Percentiles rank a stretch among this genome's conserved stretches.
Evolutionary conservation across 2,797 vertebrate species (phyloP).

Genomic region (Tapera naevia): DNA sequence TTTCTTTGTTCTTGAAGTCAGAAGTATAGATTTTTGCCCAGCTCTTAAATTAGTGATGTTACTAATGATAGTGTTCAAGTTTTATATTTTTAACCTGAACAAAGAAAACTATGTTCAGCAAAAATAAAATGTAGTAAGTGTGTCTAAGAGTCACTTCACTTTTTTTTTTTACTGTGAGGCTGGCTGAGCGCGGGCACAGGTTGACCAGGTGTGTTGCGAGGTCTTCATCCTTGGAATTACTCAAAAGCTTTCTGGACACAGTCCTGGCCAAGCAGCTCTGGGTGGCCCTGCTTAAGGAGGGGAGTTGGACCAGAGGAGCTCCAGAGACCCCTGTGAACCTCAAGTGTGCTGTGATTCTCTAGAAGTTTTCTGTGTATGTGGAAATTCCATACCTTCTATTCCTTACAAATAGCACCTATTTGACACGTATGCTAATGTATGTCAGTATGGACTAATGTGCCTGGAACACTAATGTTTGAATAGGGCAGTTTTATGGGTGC

Average conservation of each 20-base stretch:
- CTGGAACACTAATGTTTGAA: background rate
- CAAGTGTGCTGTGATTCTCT: accelerated
- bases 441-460: background rate
- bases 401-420: background rate
- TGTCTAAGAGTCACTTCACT: background rate
- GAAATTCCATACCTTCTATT: background rate
- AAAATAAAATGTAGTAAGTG: background rate
- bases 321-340: background rate
- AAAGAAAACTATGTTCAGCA: background rate
- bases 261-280: background rate
- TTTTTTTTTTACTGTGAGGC: background rate
- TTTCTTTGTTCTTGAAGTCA: background rate
- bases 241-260: background rate
- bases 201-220: background rate
- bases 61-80: background rate
- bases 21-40: background rate
- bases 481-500: background rate
- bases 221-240: background rate
- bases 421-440: background rate
- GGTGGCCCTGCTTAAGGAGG: background rate
- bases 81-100: background rate
- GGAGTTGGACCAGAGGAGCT: background rate
- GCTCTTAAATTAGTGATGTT: background rate
- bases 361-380: background rate
- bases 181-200: background rate